These are phyloP conservation scores for Nephila pilipes DNA, from an alignment of 1,140 invertebrate species.

Conservation along the genomic window DNA sequence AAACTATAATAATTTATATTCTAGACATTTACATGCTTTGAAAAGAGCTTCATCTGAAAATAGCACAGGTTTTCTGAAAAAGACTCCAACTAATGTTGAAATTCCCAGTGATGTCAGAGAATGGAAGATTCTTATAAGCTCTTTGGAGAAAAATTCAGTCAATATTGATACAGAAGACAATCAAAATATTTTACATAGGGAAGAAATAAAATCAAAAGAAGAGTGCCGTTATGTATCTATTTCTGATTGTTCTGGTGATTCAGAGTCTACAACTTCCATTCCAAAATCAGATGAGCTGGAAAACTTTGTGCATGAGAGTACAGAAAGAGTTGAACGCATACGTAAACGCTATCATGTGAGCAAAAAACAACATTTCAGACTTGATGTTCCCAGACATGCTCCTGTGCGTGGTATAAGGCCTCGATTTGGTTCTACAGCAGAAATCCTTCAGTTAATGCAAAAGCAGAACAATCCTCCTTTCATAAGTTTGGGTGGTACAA, in stretches of 20 bases:
- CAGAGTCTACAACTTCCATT: constrained; percentile 13
- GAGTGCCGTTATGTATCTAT: neutral
- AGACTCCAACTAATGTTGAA: constrained; percentile 58
- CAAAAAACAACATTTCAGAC: constrained; percentile 84
- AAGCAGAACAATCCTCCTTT: constrained; percentile 85
- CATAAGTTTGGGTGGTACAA: constrained; percentile 78
- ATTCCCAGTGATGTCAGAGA: constrained; percentile 78
- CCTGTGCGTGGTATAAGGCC: constrained; percentile 89
- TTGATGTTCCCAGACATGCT: constrained; percentile 89
- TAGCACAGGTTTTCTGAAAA: neutral
- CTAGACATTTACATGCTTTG: neutral
- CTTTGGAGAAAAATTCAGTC: neutral
- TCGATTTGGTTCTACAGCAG: constrained; percentile 88
- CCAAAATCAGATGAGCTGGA: constrained; percentile 86
- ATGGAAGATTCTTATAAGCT: constrained; percentile 77
- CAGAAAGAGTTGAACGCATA: constrained; percentile 89
- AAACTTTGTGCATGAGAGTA: constrained; percentile 91
- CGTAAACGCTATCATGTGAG: constrained; percentile 89
- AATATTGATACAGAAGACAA: neutral
- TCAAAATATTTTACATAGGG: neutral
- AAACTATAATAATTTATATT: constrained; percentile 6
- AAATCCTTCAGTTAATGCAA: constrained; percentile 91
- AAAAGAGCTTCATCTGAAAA: constrained; percentile 34
- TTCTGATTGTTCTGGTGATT: neutral
- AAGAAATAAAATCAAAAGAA: neutral